Evolutionary conservation across 2,888 invertebrate genomes (phyloP), one percentile per base, ranked within the genome.

Genomic region (Oeneis ivallda): DNA sequence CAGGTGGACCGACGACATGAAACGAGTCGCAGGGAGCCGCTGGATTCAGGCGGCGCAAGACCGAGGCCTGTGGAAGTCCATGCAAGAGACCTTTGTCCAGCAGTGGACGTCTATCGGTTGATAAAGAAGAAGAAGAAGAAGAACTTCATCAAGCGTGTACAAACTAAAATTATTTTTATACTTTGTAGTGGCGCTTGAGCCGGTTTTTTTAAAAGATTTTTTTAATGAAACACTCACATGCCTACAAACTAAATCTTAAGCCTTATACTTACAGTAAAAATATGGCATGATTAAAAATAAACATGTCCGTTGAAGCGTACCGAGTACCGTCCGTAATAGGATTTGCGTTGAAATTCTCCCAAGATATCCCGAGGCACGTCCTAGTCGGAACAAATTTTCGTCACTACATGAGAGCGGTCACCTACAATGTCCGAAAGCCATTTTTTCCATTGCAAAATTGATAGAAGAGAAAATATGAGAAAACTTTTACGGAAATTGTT

Each of bases 301-400:
- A 56, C 41, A 41, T 41, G 9, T 53, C 15, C 15, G 37, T 7
- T 37, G 53, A 5, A 53, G 32, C 15, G 39, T 41, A 56, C 37
- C 15, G 10, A 19, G 19, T 41, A 13, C 19, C 7, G 13, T 13
- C 56, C 11, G 6, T 54, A 41, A 57, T 41, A 57, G 56, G 56
- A 57, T 57, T 37, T 15, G 10, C 39, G 37, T 15, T 19, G 56
- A 57, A 57, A 57, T 26, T 43, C 56, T 41, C 41, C 9, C 7
- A 41, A 57, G 56, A 57, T 13, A 57, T 19, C 41, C 54, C 37
- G 34, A 37, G 56, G 41, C 56, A 57, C 56, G 41, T 41, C 39
- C 11, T 17, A 19, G 26, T 41, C 13, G 41, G 41, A 39, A 19
- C 39, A 41, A 57, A 57, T 41, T 19, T 54, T 37, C 26, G 17